Percentiles rank a stretch among this genome's conserved stretches.
These are phyloP conservation scores for Pseudorhombus dupliciocellatus DNA, from an alignment of 2,113 vertebrate genomes.

Conservation along the genomic window DNA sequence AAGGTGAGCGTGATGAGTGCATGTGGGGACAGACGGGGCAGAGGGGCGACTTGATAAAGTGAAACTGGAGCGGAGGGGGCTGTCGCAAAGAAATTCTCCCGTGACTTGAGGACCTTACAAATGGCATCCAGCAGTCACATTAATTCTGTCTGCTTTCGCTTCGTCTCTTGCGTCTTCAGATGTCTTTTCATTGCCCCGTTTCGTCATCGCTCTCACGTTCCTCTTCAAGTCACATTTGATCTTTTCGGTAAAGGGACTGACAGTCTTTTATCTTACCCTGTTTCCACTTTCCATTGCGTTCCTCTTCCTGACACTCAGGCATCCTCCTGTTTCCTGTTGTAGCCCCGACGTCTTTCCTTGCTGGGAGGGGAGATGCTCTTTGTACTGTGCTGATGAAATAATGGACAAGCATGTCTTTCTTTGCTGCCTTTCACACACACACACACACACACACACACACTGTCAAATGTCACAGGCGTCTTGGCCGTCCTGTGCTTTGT, in stretches of 20 bases:
- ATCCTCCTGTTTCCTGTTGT: slow-evolving; percentile 4
- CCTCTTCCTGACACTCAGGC: slow-evolving; percentile 32
- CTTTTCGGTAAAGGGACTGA: slow-evolving; percentile 43
- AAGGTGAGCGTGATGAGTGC: slow-evolving; percentile 63
- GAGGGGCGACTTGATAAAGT: slow-evolving; percentile 26
- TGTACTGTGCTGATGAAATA: slow-evolving; percentile 48
- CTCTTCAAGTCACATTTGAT: slow-evolving; percentile 62
- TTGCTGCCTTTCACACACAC: background rate
- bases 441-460: background rate
- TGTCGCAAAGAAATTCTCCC: slow-evolving; percentile 38
- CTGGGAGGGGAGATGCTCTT: slow-evolving; percentile 8
- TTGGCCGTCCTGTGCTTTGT: slow-evolving; percentile 26
- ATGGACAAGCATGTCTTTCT: slow-evolving; percentile 14
- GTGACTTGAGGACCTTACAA: slow-evolving; percentile 47
- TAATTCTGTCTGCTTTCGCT: slow-evolving; percentile 38
- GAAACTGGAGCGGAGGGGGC: slow-evolving; percentile 30
- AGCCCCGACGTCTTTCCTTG: slow-evolving; percentile 9
- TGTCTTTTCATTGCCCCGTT: slow-evolving; percentile 24
- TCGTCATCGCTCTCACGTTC: slow-evolving; percentile 56
- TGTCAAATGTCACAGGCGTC: slow-evolving; percentile 51
- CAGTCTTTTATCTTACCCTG: slow-evolving; percentile 49
- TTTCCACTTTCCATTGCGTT: slow-evolving; percentile 36
- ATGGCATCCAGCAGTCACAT: slow-evolving; percentile 46
- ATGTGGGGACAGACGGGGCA: slow-evolving; percentile 11
- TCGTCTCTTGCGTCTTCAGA: slow-evolving; percentile 44